Evolutionary conservation across 2,797 vertebrate species (phyloP), one percentile per base, ranked within the genome.

Genomic region (Acropternis orthonyx): DNA sequence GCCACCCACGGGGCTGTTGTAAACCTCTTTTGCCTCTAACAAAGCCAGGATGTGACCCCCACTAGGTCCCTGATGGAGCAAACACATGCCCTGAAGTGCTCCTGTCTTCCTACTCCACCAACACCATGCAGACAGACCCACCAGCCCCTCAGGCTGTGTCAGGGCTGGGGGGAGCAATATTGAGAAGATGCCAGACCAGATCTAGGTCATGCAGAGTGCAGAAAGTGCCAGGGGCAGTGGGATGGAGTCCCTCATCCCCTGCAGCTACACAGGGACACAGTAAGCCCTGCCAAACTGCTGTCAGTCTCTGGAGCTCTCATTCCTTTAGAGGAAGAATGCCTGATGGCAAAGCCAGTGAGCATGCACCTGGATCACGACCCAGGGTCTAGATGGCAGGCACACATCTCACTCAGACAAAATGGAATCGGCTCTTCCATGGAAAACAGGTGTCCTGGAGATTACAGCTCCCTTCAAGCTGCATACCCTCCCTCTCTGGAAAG

Each of bases 241-340:
- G 36, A 48, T 24, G 0, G 0, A 87, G n/a, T 6, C 22, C 16
- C 10, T 20, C 30, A 41, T 28, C 13, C 19, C 27, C 58, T 56
- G 63, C 28, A 87, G 26, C 36, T 44, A 41, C 37, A 26, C 14
- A 58, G 52, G 37, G 52, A 59, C 17, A 43, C 1, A 2, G 30
- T 27, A 34, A 67, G 27, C 9, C 63, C n/a, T 20, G 27, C 12
- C 28, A 65, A 54, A 12, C 59, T 44, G 51, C 36, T 82, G 10
- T 23, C 2, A 5, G n/a, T 62, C 22, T 43, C 54, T 63, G 44
- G 46, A 88, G 11, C 15, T 52, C 21, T 16, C 18, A 43, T 14
- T 56, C 54, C 23, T 58, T 74, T 69, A 32, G 30, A 54, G 36
- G 59, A 69, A 69, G 12, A 39, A 49, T 34, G 6, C 22, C 63